Evolutionary conservation across 2,888 invertebrate genomes (phyloP).

Genomic region (Tinea pellionella): DNA sequence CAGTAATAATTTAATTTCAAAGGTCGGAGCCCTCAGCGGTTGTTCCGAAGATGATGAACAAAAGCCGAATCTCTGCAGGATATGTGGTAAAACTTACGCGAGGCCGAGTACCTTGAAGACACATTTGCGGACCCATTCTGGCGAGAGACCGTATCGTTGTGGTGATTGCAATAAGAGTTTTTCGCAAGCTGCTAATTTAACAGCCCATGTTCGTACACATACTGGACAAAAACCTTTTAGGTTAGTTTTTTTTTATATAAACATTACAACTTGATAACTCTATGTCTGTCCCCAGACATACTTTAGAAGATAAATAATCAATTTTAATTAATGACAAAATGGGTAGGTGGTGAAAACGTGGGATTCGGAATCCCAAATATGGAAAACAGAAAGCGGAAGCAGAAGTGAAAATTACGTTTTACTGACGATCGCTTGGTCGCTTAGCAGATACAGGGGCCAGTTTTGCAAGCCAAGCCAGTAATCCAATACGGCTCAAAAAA

Average conservation of each 20-base stretch:
- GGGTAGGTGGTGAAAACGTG: no score
- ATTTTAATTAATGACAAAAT: no score
- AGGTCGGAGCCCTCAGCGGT: slow-evolving; percentile 70
- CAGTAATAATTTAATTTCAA: no score
- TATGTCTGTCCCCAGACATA: no score
- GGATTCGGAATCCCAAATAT: no score
- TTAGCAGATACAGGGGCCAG: no score
- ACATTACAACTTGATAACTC: neutral
- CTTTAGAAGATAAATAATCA: no score
- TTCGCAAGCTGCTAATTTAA: slow-evolving; percentile 97
- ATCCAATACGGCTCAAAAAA: no score
- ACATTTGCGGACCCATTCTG: slow-evolving; percentile 95
- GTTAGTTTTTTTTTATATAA: slow-evolving; percentile 25
- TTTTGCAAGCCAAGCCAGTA: no score
- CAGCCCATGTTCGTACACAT: slow-evolving; percentile 96
- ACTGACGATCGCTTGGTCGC: no score
- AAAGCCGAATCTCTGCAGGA: slow-evolving; percentile 90
- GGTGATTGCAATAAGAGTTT: slow-evolving; percentile 96
- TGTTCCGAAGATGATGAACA: slow-evolving; percentile 76
- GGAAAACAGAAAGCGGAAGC: no score
- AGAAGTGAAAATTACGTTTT: no score
- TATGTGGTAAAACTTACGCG: slow-evolving; percentile 97
- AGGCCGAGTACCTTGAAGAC: slow-evolving; percentile 97
- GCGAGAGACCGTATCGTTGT: slow-evolving; percentile 93
- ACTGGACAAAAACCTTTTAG: slow-evolving; percentile 97